phyloP scores from a whole-genome alignment of 2,113 vertebrate genomes.

The Catharus minimus region DNA sequence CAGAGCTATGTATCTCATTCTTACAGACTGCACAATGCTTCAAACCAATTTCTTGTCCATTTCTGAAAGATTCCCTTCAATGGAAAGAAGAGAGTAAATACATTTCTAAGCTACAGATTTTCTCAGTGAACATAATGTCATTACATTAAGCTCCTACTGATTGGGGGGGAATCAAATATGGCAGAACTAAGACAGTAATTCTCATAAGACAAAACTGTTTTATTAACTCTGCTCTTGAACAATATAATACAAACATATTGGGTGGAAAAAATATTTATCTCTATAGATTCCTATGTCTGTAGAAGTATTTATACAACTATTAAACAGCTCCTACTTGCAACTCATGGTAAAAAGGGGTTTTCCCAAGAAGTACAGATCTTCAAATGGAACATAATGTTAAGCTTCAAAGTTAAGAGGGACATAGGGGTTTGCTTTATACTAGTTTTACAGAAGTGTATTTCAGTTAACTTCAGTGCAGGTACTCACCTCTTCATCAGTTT shows the following conservation, averaged over 20 bases:
- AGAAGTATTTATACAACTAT: neutral
- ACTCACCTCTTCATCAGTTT: neutral
- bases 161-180: neutral
- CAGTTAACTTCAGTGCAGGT: neutral
- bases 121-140: neutral
- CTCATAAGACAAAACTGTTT: neutral
- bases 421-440: neutral
- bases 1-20: neutral
- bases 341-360: neutral
- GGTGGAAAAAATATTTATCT: neutral
- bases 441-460: neutral
- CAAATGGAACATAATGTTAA: neutral
- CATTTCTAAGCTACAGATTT: neutral
- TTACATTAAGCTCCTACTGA: neutral
- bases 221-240: neutral
- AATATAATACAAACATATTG: neutral
- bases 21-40: neutral
- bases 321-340: neutral
- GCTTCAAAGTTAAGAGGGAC: neutral
- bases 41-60: conserved; percentile 4
- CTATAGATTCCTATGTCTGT: neutral
- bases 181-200: neutral
- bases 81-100: conserved; percentile 4
- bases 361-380: neutral
- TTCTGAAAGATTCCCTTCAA: conserved; percentile 4